Percentiles rank a stretch among this genome's conserved stretches.
Evolutionary conservation across 2,113 vertebrate genomes (phyloP).

Genomic region (Ammodytes dubius): DNA sequence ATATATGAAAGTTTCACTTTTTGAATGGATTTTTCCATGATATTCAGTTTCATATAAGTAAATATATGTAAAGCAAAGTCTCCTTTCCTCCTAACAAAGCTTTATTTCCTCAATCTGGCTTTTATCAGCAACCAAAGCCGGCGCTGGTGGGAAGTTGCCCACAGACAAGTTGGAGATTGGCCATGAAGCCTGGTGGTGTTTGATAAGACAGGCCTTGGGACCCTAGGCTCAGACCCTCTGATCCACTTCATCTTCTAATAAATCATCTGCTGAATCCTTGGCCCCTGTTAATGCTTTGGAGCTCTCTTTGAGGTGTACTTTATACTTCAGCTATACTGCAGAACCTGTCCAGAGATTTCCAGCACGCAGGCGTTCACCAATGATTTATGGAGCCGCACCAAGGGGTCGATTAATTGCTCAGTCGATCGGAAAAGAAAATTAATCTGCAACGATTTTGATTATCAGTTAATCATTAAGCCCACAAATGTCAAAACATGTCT

Average conservation of each 20-base stretch:
- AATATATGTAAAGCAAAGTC: conserved; percentile 25
- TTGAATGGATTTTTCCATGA: no score
- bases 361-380: conserved; percentile 11
- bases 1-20: no score
- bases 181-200: conserved; percentile 74
- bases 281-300: conserved; percentile 60
- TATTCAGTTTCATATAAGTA: not conserved
- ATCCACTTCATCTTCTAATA: conserved; percentile 78
- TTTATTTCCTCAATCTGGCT: conserved; percentile 51
- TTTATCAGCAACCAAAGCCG: conserved; percentile 59
- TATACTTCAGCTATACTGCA: conserved; percentile 41
- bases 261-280: conserved; percentile 67
- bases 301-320: conserved; percentile 57
- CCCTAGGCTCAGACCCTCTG: conserved; percentile 61
- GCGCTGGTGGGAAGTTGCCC: conserved; percentile 54
- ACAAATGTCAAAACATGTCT: not conserved
- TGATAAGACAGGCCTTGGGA: conserved; percentile 73
- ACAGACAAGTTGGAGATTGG: conserved; percentile 72
- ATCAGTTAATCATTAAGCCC: not conserved
- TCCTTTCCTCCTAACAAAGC: conserved; percentile 30
- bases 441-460: not conserved
- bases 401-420: not conserved
- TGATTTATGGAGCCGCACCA: not conserved
- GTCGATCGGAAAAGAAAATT: not conserved
- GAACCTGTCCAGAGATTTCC: conserved; percentile 58